Base-by-base conservation (phyloP, 2,888 invertebrate genomes). In the Bembecia ichneumoniformis region DNA sequence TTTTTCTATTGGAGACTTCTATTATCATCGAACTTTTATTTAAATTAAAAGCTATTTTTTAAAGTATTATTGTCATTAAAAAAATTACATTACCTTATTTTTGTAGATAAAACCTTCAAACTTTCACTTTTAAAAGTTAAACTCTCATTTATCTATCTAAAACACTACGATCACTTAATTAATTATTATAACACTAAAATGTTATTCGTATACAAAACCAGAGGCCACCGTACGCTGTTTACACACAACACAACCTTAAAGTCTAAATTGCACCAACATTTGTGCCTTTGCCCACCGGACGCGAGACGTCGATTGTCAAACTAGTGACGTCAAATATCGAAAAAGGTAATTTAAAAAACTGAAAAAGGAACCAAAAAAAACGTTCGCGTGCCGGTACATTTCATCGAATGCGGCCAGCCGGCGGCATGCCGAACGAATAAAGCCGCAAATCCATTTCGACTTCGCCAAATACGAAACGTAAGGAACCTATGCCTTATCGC, bases 361-460 rank as follows among this genome's bases (percentile, higher is more conserved):
- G 56, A 62, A 66, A 65, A 73, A 69, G 66, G 73, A 82, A 82
- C 7, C n/a, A 28, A 28, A 77, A 84, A 84, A 82, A 82, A 77
- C 80, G 74, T 80, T 79, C 84, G 78, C 83, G 84, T 80, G 78
- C 80, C 83, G 76, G 77, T 71, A 82, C 82, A 77, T 77, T 74
- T 77, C 76, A 72, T 64, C 82, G 78, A 83, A 82, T 83, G 84
- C 80, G 76, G 69, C 62, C 74, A 64, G 66, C 60, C 71, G 67
- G 69, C 69, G 64, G 50, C 68, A 70, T 68, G 72, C 58, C 64
- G 57, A 68, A 70, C 74, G 68, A 71, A 73, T 69, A 71, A 73
- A 70, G 65, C 66, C 54, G 34, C 71, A 64, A 70, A 48, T 51
- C 17, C 62, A 63, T 59, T 63, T 68, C 54, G 68, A 55, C 52